These are phyloP conservation scores for Rhodeus uyekii DNA, from an alignment of 2,797 vertebrate genomes.

Conservation along the genomic window DNA sequence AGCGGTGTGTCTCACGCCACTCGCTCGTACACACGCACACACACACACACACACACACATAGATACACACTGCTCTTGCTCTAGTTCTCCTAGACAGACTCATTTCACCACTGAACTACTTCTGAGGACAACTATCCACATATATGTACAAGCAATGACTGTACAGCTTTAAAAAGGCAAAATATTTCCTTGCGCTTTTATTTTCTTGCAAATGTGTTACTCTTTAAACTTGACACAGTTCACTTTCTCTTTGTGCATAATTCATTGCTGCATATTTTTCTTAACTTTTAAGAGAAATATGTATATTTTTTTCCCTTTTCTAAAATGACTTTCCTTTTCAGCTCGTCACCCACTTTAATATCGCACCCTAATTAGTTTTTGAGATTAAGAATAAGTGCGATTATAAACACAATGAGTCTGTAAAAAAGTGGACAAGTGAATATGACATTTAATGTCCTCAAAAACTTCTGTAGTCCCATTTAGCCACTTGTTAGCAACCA, in stretches of 20 bases:
- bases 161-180: not conserved
- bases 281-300: not conserved
- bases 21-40: slow-evolving; percentile 23
- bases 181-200: not conserved
- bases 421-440: not conserved
- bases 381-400: not conserved
- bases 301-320: not conserved
- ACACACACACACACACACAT: not conserved
- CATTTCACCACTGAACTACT: slow-evolving; percentile 16
- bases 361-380: not conserved
- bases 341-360: not conserved
- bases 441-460: not conserved
- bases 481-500: not conserved
- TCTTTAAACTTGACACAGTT: not conserved
- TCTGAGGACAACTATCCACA: slow-evolving; percentile 15
- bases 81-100: slow-evolving; percentile 40
- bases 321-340: not conserved
- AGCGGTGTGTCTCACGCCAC: slow-evolving; percentile 58
- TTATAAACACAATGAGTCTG: not conserved
- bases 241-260: not conserved
- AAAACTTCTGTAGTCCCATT: not conserved
- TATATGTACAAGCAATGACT: not conserved
- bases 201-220: not conserved
- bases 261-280: not conserved
- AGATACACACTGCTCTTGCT: slow-evolving; percentile 7